Conservation (phyloP, 2,113 vertebrate species). For the Syrmaticus mikado region DNA sequence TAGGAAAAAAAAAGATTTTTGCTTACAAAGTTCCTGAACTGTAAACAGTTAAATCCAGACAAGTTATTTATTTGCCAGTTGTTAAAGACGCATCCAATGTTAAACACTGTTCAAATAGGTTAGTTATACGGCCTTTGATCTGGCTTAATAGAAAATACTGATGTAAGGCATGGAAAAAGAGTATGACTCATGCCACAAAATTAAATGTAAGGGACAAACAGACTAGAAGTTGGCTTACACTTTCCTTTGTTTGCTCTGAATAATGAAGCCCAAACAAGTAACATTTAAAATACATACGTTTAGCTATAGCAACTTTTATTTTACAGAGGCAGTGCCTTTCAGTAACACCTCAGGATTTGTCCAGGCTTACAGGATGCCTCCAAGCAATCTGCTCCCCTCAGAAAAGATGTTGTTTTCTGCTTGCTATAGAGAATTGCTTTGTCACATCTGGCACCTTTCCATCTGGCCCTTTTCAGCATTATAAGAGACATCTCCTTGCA, state of each 20-base stretch:
- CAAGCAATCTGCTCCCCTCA: background rate
- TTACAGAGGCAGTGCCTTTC: background rate
- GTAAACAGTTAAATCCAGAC: background rate
- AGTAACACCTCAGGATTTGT: background rate
- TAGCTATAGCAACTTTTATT: background rate
- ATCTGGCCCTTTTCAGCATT: background rate
- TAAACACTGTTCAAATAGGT: background rate
- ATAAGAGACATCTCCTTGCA: background rate
- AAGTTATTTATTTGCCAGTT: background rate
- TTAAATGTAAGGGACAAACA: background rate
- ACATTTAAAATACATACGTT: background rate
- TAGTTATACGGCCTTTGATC: background rate
- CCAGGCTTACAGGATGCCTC: background rate
- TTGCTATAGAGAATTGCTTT: background rate
- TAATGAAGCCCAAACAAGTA: background rate
- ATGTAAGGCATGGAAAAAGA: background rate
- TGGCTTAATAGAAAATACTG: fast-evolving
- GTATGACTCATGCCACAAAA: background rate
- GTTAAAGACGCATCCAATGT: background rate
- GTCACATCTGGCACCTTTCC: background rate
- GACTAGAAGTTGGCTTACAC: background rate
- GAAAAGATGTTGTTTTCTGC: background rate
- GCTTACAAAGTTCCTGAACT: background rate
- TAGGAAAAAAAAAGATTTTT: background rate
- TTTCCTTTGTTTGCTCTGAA: background rate